Base-by-base conservation (phyloP, 2,797 vertebrate species). In the Melanotaenia pygmaea region DNA sequence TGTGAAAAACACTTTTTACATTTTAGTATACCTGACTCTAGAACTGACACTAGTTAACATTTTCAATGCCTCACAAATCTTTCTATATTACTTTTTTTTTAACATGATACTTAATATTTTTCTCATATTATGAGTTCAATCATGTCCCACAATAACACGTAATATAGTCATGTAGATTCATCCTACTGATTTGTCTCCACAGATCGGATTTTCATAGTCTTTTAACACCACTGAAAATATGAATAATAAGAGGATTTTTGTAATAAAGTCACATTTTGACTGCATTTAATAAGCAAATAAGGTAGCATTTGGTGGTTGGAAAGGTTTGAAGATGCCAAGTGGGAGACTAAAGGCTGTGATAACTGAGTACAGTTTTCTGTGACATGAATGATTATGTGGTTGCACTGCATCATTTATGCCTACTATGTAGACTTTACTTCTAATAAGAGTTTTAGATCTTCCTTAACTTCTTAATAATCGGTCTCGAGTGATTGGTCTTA, bases 401-500 rank as follows among this genome's bases (percentile, higher is more conserved):
- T 51, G 11, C 1, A 4, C 3, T 51, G 22, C 22, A 24, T 38
- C 16, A 12, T 14, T 47, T 24, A 18, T 24, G 13, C 1, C 28
- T 45, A 4, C 16, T 32, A 3, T 47, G 26, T 34, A 47, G 13
- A 59, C 45, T 6, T 59, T 58, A n/a, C 54, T 58, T 47, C 20
- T 7, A 47, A 58, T 58, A 35, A 26, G 12, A 24, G 10, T 53
- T 26, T 51, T 5, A 61, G 6, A 6, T 57, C 11, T 54, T 60
- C 12, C 50, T 43, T 51, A 11, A 38, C 9, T 28, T 32, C 53
- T 38, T 54, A 40, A 69, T 34, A 38, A 45, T 20, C 37, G 30
- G 60, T 16, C 76, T 77, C 58, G 24, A 43, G 35, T 45, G 1
- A 20, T 45, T 45, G 43, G 43, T 45, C 43, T 16, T 58, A 20